A percentile compares a stretch with the other conserved stretches of the same genome.
These are phyloP conservation scores for Drosophila subobscura DNA, from an alignment of 1,140 invertebrate species.

Conservation along the genomic window DNA sequence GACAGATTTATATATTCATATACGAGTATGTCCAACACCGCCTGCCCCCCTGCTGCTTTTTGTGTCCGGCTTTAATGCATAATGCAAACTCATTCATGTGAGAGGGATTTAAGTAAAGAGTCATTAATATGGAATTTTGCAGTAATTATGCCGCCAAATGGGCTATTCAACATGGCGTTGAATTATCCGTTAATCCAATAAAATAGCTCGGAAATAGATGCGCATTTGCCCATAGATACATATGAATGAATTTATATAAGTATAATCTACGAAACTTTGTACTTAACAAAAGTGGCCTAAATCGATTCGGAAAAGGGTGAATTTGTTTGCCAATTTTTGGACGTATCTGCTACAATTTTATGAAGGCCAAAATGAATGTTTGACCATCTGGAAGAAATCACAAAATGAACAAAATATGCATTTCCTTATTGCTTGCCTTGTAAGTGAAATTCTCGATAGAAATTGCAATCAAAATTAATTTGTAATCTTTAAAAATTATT, in stretches of 20 bases:
- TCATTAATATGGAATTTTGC: conserved; percentile 43
- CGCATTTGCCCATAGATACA: not conserved
- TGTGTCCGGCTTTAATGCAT: conserved; percentile 22
- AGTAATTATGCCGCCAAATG: conserved; percentile 43
- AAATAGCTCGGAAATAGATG: too few species aligned
- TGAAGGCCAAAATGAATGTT: too few species aligned
- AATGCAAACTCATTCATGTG: conserved; percentile 38
- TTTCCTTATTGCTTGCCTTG: too few species aligned
- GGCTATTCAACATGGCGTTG: conserved; percentile 4
- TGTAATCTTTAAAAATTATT: too few species aligned
- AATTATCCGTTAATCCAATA: conserved; percentile 17
- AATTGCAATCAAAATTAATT: too few species aligned
- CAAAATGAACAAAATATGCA: too few species aligned
- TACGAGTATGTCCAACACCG: not conserved
- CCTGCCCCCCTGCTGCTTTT: not conserved
- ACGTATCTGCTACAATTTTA: too few species aligned
- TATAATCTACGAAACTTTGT: too few species aligned
- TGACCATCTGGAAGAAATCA: too few species aligned
- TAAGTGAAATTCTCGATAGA: too few species aligned
- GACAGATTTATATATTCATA: not conserved
- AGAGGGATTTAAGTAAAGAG: conserved; percentile 35
- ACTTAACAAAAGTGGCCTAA: too few species aligned
- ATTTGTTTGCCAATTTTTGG: not conserved
- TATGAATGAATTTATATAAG: not conserved
- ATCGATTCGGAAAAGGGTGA: too few species aligned